Evolutionary conservation across 2,113 vertebrate genomes (phyloP), one percentile per base, ranked within the genome.

Genomic region (Neotoma lepida): DNA sequence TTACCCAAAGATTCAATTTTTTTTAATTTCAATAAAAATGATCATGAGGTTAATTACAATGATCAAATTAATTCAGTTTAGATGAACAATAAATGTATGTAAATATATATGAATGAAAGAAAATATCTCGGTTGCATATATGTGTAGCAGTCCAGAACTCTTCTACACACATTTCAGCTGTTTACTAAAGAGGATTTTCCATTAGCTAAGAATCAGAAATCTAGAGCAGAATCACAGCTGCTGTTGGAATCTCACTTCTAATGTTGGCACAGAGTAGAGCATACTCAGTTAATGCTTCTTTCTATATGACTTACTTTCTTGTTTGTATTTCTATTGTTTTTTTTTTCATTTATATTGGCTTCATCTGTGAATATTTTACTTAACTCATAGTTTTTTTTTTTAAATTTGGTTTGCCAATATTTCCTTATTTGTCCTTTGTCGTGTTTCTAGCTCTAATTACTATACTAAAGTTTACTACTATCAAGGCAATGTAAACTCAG

Each of bases 371-470:
- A 82, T 70, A 18, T 33, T 93, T 63, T 49, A 49, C 28, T 77
- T 46, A 88, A 35, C 13, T 77, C 44, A 33, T 73, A 35, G 46
- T 61, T 63, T 88, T 86, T 9, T 66, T 44, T 30, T 85, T 76
- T 4, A 74, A 54, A 51, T 54, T 74, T 92, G 2, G 0, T 74
- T 63, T 68, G 10, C 4, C 49, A 28, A 35, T 17, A 22, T 74
- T 94, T 90, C 6, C 51, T 90, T 82, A 51, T 70, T 46, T 96
- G 86, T 86, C 15, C 35, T 39, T 35, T 54, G 24, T 78, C 89
- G 12, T 77, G 35, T 41, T 87, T 91, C 35, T 58, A 97, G 94
- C 90, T 97, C 74, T 84, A 87, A 97, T 97, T 96, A 96, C 91
- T 97, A 91, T 84, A 87, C 74, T 94, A 26, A 97, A 93, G 68